phyloP scores from a whole-genome alignment of 2,113 vertebrate genomes.

The Telmatochromis sp. region DNA sequence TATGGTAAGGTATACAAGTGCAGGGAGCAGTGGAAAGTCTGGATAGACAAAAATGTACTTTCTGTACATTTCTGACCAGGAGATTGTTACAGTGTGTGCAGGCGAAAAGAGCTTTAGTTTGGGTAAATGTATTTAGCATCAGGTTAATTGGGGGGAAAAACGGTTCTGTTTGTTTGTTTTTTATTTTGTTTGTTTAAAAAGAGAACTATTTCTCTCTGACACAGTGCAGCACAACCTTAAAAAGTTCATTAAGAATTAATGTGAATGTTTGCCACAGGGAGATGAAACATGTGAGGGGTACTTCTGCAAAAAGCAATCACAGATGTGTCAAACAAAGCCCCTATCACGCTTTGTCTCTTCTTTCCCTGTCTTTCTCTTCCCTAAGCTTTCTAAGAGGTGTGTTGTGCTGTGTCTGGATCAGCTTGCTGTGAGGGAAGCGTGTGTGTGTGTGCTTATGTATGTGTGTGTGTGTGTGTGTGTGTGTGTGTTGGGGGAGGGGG shows the following conservation, averaged over 20 bases:
- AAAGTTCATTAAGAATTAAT: conserved; percentile 6
- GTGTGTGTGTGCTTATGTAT: accelerated
- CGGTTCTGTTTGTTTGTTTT: neutral
- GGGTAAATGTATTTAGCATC: neutral
- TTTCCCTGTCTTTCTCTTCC: neutral
- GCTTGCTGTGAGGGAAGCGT: conserved; percentile 22
- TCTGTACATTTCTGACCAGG: neutral
- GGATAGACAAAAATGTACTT: neutral
- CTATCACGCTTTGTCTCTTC: conserved; percentile 42
- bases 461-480: neutral
- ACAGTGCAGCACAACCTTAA: neutral
- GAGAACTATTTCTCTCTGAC: neutral
- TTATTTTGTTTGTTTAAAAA: neutral
- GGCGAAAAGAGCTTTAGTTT: neutral
- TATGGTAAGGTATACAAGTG: neutral
- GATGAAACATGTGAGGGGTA: conserved; percentile 14
- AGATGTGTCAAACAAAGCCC: conserved; percentile 65
- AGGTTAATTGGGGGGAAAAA: accelerated
- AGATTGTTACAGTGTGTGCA: neutral
- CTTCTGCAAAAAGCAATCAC: conserved; percentile 47
- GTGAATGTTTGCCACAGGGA: neutral
- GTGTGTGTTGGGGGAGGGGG: neutral
- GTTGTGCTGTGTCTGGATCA: conserved; percentile 54
- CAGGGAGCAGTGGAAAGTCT: neutral
- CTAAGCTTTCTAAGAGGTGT: conserved; percentile 58